Evolutionary conservation across 1,140 invertebrate species (phyloP).

Genomic region (Plectus sambesii): DNA sequence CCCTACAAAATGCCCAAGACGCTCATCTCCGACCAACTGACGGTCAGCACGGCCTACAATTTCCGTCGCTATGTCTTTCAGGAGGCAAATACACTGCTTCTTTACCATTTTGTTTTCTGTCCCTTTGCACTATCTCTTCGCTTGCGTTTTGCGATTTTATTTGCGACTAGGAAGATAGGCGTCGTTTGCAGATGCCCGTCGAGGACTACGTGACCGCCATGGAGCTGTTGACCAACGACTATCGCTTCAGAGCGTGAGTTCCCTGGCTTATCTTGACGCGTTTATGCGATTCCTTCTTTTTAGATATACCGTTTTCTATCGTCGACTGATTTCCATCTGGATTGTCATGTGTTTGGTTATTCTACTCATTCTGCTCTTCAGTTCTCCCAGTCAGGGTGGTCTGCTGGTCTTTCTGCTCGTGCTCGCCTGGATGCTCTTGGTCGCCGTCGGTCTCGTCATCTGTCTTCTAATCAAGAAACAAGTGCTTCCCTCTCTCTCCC

Average conservation of each 20-base stretch:
- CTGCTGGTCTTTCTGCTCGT: neutral
- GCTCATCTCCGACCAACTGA: too few relatives aligned
- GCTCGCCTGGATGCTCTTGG: neutral
- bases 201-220: neutral
- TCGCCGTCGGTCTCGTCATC: neutral
- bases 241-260: neutral
- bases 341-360: neutral
- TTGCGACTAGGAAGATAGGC: too few relatives aligned
- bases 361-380: neutral
- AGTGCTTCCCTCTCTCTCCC: too few relatives aligned
- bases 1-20: too few relatives aligned
- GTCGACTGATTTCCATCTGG: neutral
- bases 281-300: too few relatives aligned
- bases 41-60: too few relatives aligned
- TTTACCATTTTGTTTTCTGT: too few relatives aligned
- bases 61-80: too few relatives aligned
- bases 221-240: neutral
- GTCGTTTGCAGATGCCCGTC: constrained; percentile 1
- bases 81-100: too few relatives aligned
- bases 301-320: neutral
- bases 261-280: too few relatives aligned
- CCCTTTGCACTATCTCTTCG: too few relatives aligned
- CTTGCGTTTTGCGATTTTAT: too few relatives aligned
- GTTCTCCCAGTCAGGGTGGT: neutral
- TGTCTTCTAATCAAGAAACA: neutral